Evolutionary conservation across 2,113 vertebrate species (phyloP), one percentile per base, ranked within the genome.

Genomic region (Ceuthmochares aereus): DNA sequence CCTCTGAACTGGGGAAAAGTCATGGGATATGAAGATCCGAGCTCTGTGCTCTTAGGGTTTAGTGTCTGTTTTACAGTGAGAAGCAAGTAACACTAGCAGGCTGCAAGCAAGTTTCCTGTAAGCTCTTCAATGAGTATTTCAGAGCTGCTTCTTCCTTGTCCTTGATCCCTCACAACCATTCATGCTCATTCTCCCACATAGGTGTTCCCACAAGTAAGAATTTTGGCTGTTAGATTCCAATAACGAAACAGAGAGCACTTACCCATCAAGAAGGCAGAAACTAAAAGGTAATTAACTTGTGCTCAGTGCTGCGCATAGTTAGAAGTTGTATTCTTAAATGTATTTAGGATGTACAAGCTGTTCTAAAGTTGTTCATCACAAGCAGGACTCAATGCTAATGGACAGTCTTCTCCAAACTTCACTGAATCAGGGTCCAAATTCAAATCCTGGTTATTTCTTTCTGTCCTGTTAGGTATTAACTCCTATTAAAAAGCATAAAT

Each of bases 61-160:
- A 55, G 40, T 3, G 47, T 14, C 17, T 7, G 18, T 26, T 59
- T 8, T 54, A 49, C 32, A 36, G 7, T 1, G 36, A 45, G 76
- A 43, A 40, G 58, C 6, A 30, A 56, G 34, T 8, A 55, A 17
- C 4, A 1, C 0, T 1, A 47, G 40, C 72, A 68, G 22, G 34
- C n/a, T 42, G 67, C 43, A n/a, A 55, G 13, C n/a, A 40, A 40
- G 43, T 37, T 49, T 74, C 18, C 59, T 2, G 1, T 4, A 10
- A 77, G 59, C 43, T 37, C 43, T 29, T 9, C 0, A 56, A 7
- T 3, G 32, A 54, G 27, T 19, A 19, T 32, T 68, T 25, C n/a
- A 42, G 72, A 55, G 67, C 52, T 75, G 32, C 29, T 36, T 72
- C 34, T 7, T 86, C 75, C 62, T 36, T 17, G 19, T 6, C 68